These are phyloP conservation scores for Trypoxylon attenuatum DNA, from an alignment of 2,888 invertebrate species.

Conservation along the genomic window DNA sequence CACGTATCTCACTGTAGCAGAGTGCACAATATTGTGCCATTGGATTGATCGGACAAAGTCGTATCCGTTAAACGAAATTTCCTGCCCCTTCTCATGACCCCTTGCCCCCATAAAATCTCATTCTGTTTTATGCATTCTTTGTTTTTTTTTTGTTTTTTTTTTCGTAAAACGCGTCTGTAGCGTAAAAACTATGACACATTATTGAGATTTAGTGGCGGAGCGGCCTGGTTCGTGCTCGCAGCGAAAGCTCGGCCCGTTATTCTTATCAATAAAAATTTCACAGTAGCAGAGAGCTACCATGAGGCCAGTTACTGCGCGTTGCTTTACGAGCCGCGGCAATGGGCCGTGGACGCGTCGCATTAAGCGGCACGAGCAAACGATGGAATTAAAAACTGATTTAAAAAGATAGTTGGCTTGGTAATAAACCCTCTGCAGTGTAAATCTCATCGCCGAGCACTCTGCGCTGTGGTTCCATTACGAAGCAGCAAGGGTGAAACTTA, in stretches of 20 bases:
- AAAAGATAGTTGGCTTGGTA: conserved; percentile 30
- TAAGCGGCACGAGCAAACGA: conserved; percentile 42
- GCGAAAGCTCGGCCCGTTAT: conserved; percentile 4
- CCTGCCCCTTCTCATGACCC: too few relatives aligned
- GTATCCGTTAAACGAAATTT: too few relatives aligned
- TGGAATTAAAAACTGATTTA: conserved; percentile 49
- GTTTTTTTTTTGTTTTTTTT: too few relatives aligned
- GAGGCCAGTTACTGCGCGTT: conserved; percentile 30
- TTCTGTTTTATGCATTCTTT: background rate
- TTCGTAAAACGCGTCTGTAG: too few relatives aligned
- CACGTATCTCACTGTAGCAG: too few relatives aligned
- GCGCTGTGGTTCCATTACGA: too few relatives aligned
- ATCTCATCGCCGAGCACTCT: too few relatives aligned
- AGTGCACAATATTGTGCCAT: too few relatives aligned
- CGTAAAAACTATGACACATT: background rate
- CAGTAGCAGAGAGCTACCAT: conserved; percentile 1
- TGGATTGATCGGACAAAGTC: too few relatives aligned
- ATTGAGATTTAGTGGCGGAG: conserved; percentile 13
- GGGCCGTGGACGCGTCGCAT: conserved; percentile 28
- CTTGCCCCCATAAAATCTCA: background rate
- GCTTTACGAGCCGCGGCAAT: conserved; percentile 39
- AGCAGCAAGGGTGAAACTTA: too few relatives aligned
- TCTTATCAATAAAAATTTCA: conserved; percentile 42
- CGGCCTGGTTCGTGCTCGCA: conserved; percentile 11
- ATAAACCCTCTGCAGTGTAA: too few relatives aligned